Percentiles rank a stretch among this genome's conserved stretches.
phyloP scores from a whole-genome alignment of 1,140 invertebrate species.

The Periplaneta americana region DNA sequence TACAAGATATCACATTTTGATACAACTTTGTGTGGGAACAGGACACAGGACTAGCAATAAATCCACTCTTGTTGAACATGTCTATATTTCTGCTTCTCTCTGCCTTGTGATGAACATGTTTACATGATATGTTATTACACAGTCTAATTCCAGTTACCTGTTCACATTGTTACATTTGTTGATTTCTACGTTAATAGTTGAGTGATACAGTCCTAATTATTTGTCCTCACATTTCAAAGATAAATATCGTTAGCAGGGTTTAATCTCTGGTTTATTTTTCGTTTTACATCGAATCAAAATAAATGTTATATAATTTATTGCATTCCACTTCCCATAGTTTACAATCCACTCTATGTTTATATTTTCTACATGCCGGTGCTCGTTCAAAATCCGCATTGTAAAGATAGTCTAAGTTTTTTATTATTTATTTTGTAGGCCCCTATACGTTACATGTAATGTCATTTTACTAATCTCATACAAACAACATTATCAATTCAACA shows the following conservation, averaged over 20 bases:
- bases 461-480: not conserved
- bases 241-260: not conserved
- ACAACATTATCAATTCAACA: not conserved
- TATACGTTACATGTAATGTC: not conserved
- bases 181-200: not conserved
- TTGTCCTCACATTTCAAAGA: not conserved
- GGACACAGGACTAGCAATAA: too few relatives aligned
- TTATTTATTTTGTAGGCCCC: not conserved
- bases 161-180: not conserved
- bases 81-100: too few relatives aligned
- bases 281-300: not conserved
- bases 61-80: too few relatives aligned
- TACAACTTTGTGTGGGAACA: too few relatives aligned
- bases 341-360: not conserved
- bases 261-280: not conserved
- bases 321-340: not conserved
- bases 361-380: not conserved
- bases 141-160: too few relatives aligned
- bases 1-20: too few relatives aligned
- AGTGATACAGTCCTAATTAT: not conserved
- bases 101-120: too few relatives aligned
- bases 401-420: not conserved
- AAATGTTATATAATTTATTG: not conserved
- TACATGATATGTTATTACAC: not conserved
- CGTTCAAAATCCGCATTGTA: not conserved